A percentile compares a stretch with the other conserved stretches of the same genome.
These are phyloP conservation scores for Daubentonia madagascariensis DNA, from an alignment of 2,113 vertebrate genomes.

Conservation along the genomic window DNA sequence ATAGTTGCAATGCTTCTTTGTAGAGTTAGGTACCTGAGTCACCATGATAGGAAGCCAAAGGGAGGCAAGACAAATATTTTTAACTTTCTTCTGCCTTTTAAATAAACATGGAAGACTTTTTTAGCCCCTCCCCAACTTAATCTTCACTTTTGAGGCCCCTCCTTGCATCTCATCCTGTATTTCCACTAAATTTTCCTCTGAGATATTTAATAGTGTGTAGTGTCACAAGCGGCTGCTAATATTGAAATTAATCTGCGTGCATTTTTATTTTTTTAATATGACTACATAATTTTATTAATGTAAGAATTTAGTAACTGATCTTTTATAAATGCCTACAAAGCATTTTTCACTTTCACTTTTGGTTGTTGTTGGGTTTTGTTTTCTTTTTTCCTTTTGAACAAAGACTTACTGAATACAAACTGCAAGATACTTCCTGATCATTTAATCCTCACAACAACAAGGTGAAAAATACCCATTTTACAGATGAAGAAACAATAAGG, in stretches of 20 bases:
- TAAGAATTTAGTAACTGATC: neutral
- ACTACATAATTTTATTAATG: neutral
- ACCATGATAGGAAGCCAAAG: neutral
- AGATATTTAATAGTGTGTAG: neutral
- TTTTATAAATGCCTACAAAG: neutral
- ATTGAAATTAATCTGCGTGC: neutral
- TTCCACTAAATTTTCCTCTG: neutral
- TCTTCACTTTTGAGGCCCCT: neutral
- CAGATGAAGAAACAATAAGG: neutral
- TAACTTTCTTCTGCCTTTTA: neutral
- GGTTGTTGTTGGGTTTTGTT: neutral
- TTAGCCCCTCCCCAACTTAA: too few species aligned
- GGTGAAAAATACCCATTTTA: neutral
- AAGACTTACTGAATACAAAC: neutral
- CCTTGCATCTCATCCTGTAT: neutral
- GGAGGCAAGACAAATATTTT: neutral
- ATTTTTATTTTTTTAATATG: neutral
- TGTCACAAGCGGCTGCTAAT: neutral
- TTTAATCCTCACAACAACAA: neutral
- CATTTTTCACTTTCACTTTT: neutral
- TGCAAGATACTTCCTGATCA: neutral
- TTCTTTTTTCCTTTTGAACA: neutral
- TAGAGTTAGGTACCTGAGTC: neutral
- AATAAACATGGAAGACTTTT: neutral
- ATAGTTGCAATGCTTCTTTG: neutral